phyloP scores from a whole-genome alignment of 2,888 invertebrate species.

The Pegoplata infirma region DNA sequence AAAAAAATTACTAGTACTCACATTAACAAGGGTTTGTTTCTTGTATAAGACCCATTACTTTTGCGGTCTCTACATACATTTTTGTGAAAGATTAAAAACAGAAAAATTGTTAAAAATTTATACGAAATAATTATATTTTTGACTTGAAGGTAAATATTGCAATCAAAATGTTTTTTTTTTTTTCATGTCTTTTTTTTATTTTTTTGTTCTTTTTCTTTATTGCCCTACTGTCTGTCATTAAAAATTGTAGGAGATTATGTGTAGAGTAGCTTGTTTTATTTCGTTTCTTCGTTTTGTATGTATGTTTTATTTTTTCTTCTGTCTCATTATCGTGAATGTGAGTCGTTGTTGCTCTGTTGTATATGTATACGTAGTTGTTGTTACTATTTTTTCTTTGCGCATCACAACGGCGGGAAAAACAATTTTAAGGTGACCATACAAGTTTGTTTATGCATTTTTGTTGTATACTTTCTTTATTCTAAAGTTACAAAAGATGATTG shows the following conservation, averaged over 20 bases:
- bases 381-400: conserved; percentile 60
- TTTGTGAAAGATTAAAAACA: background rate
- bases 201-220: conserved; percentile 38
- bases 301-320: conserved; percentile 49
- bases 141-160: conserved; percentile 51
- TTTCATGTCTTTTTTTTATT: conserved; percentile 28
- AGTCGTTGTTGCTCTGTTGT: conserved; percentile 60
- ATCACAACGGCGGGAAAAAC: conserved; percentile 71
- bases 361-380: conserved; percentile 53
- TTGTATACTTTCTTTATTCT: background rate
- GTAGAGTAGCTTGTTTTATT: conserved; percentile 38
- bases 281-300: conserved; percentile 52
- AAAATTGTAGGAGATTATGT: conserved; percentile 44
- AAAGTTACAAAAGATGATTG: no score
- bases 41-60: conserved; percentile 33
- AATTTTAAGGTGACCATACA: conserved; percentile 61
- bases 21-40: conserved; percentile 55
- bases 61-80: conserved; percentile 22
- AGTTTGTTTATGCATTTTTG: background rate
- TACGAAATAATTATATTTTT: conserved; percentile 45
- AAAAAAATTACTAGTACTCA: conserved; percentile 62
- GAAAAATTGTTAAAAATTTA: conserved; percentile 1
- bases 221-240: conserved; percentile 58
- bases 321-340: conserved; percentile 59
- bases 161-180: conserved; percentile 19